Conservation (phyloP, 2,113 vertebrate species). For the Stigmatopora nigra region DNA sequence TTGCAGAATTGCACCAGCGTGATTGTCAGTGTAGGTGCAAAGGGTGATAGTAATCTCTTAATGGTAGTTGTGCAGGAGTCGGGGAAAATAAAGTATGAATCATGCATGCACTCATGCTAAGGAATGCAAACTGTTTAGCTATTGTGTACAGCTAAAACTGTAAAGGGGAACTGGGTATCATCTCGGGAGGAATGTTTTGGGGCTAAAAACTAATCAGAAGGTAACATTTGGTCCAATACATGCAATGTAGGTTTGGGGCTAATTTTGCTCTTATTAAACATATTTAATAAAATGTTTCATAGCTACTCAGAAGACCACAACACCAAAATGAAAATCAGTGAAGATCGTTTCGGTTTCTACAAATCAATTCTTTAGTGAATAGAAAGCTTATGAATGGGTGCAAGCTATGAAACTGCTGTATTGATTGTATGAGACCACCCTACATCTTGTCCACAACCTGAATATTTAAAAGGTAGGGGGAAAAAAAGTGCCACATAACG, state of each 20-base stretch:
- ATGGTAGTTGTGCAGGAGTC: conserved; percentile 47
- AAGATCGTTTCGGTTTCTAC: conserved; percentile 43
- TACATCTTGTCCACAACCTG: conserved; percentile 35
- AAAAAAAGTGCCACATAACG: conserved; percentile 33
- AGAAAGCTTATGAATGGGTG: conserved; percentile 70
- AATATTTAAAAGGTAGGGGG: conserved; percentile 45
- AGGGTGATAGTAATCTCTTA: conserved; percentile 62
- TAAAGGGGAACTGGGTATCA: conserved; percentile 27
- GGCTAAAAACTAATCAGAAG: conserved; percentile 18
- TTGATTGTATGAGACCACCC: conserved; percentile 66
- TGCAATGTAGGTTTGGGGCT: conserved; percentile 67
- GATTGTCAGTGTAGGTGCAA: conserved; percentile 54
- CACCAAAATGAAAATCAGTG: conserved; percentile 47
- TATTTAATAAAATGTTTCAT: conserved; percentile 7
- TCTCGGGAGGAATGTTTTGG: conserved; percentile 44
- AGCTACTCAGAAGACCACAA: conserved; percentile 39
- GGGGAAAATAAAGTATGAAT: conserved; percentile 42
- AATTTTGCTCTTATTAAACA: conserved; percentile 30
- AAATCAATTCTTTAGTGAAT: conserved; percentile 57
- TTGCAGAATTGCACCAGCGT: conserved; percentile 49
- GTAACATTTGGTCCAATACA: conserved; percentile 71
- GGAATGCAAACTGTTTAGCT: conserved; percentile 49
- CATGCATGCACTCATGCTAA: conserved; percentile 36
- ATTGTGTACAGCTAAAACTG: conserved; percentile 39
- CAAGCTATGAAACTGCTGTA: conserved; percentile 73